Percentiles rank a stretch among this genome's conserved stretches.
These are phyloP conservation scores for Cryptus armator DNA, from an alignment of 2,888 invertebrate species.

Conservation along the genomic window DNA sequence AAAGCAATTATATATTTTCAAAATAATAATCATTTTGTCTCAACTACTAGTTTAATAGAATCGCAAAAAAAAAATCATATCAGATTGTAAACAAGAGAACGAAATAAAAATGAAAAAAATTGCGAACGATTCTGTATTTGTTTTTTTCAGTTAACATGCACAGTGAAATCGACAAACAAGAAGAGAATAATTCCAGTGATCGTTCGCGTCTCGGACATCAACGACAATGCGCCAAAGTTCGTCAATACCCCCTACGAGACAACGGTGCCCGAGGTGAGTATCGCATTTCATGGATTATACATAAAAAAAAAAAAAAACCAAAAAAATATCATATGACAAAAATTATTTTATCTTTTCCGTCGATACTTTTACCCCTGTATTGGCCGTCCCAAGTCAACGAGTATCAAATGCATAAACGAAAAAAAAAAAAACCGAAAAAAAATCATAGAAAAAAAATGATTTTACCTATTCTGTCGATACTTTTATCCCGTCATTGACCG, in stretches of 20 bases:
- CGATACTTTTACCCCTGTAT: background rate
- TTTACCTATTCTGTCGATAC: background rate
- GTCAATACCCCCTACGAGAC: conserved; percentile 94
- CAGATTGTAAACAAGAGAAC: background rate
- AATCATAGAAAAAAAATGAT: background rate
- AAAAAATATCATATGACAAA: background rate
- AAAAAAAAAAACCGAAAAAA: background rate
- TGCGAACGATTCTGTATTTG: conserved; percentile 2
- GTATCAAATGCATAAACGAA: background rate
- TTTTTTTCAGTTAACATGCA: conserved; percentile 91
- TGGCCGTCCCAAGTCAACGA: background rate
- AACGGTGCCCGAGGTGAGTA: conserved; percentile 93
- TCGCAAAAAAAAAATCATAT: too few species aligned
- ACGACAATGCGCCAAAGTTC: conserved; percentile 95
- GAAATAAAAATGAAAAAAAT: background rate
- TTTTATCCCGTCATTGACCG: background rate
- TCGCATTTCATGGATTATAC: background rate
- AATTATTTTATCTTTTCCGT: background rate
- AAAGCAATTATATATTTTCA: too few species aligned
- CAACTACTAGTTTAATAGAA: too few species aligned
- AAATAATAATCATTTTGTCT: background rate
- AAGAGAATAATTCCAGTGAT: conserved; percentile 95
- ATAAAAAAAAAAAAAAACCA: background rate
- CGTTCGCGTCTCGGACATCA: conserved; percentile 95
- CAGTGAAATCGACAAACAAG: conserved; percentile 92